Percentiles rank a stretch among this genome's conserved stretches.
These are phyloP conservation scores for Timema cristinae DNA, from an alignment of 2,888 invertebrate species.

Conservation along the genomic window DNA sequence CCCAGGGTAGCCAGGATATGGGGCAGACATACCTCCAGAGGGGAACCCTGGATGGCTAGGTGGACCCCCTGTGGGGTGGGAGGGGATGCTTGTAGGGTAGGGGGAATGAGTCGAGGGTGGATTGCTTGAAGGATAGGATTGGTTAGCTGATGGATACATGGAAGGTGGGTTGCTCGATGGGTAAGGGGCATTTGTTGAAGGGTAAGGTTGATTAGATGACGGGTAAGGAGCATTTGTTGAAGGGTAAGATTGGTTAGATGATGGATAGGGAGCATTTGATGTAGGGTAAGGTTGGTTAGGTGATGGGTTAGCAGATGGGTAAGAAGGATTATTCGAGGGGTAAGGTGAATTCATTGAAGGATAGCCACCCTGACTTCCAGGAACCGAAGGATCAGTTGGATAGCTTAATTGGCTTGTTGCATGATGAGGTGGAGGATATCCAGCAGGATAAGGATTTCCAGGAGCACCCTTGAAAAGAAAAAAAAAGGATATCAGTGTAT, in stretches of 20 bases:
- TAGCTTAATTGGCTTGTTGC: not conserved
- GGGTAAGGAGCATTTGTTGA: not conserved
- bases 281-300: not conserved
- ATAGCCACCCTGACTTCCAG: not conserved
- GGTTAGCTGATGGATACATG: too few relatives aligned
- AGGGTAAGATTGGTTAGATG: not conserved
- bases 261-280: not conserved
- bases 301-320: not conserved
- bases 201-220: not conserved
- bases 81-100: not conserved
- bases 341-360: not conserved
- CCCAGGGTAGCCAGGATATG: too few relatives aligned
- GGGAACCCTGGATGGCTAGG: too few relatives aligned
- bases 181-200: not conserved
- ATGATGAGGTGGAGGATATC: constrained; percentile 25
- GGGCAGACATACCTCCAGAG: too few relatives aligned
- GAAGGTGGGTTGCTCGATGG: constrained; percentile 2
- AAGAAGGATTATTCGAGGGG: not conserved
- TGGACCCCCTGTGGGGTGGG: not conserved
- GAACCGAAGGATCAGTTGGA: not conserved
- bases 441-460: constrained; percentile 27
- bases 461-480: constrained; percentile 29
- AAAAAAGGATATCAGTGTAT: not conserved
- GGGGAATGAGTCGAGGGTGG: not conserved
- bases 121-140: constrained; percentile 1